phyloP scores from a whole-genome alignment of 2,888 invertebrate genomes.

The Hirudinaria manillensis region DNA sequence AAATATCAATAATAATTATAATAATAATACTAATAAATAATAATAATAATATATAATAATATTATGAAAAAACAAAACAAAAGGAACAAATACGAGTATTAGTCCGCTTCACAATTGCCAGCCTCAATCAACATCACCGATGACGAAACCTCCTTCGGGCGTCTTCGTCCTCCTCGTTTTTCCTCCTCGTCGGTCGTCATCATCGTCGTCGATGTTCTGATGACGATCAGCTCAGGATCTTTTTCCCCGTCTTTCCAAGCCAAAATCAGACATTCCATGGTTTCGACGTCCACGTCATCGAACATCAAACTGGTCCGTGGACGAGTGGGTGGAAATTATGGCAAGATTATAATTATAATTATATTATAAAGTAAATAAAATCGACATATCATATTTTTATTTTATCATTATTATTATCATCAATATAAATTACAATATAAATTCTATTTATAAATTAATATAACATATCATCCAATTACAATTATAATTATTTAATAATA shows the following conservation, averaged over 20 bases:
- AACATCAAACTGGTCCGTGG: conserved; percentile 33
- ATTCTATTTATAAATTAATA: not conserved
- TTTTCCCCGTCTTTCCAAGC: conserved; percentile 31
- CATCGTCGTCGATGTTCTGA: not conserved
- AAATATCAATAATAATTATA: not conserved
- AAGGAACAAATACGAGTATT: too few relatives aligned
- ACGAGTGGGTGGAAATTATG: conserved; percentile 20
- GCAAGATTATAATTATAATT: not conserved
- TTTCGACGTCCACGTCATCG: conserved; percentile 30
- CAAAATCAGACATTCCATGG: conserved; percentile 32
- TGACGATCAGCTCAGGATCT: conserved; percentile 29
- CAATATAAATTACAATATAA: not conserved
- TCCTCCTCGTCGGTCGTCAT: not conserved
- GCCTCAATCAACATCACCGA: conserved; percentile 16
- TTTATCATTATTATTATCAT: not conserved
- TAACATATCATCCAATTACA: not conserved
- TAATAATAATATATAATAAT: not conserved
- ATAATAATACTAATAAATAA: not conserved
- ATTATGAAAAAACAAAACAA: too few relatives aligned
- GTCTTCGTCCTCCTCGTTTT: not conserved
- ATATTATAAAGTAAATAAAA: not conserved
- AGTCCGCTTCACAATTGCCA: too few relatives aligned
- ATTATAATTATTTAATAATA: too few relatives aligned
- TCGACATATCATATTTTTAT: not conserved
- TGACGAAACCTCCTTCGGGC: not conserved